Base-by-base conservation (phyloP, 2,113 vertebrate species). In the Malurus alboscapulatus region DNA sequence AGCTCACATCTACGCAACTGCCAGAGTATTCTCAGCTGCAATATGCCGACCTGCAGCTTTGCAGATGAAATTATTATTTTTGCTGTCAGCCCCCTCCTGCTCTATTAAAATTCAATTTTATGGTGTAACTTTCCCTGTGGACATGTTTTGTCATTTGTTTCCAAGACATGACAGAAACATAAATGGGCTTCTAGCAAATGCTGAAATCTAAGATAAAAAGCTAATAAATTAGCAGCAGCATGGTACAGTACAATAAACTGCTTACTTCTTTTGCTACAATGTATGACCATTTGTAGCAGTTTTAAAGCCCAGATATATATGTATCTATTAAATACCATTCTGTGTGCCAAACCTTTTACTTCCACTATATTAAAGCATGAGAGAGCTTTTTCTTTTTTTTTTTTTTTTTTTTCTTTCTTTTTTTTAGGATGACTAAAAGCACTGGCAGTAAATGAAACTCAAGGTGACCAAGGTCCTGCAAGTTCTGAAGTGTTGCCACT, bases 331-430 rank as follows among this genome's bases (percentile, higher is more conserved):
- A 87, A 89, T 29, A 54, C 75, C 42, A 80, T 72, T 94, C 72
- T 63, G 71, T 71, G 57, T 84, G 80, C 73, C 93, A 95, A 95
- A 75, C 38, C 38, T 95, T 90, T 81, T 80, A 94, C 90, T 94
- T 96, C 67, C 15, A 59, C 84, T 88, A 21, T 83, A 94, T 88
- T 93, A 85, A 95, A 92, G 71, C 66, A 59, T 21, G 14, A 96
- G 4, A 27, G 30, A 90, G 58, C 2, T 9, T 50, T 82, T 92
- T 77, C 57, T 13, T 0, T 48, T 57, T 65, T 27, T 12, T 1
- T 51, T n/a, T 74, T 93, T 83, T 36, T 66, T 93, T 68, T 51
- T 55, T 42, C 54, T 32, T 3, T 7, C 21, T 78, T 22, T 54
- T n/a, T 74, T 93, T 83, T 36, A 91, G 80, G 89, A 85, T 10